Evolutionary conservation across 2,888 invertebrate species (phyloP).

Genomic region (Theretra japonica): DNA sequence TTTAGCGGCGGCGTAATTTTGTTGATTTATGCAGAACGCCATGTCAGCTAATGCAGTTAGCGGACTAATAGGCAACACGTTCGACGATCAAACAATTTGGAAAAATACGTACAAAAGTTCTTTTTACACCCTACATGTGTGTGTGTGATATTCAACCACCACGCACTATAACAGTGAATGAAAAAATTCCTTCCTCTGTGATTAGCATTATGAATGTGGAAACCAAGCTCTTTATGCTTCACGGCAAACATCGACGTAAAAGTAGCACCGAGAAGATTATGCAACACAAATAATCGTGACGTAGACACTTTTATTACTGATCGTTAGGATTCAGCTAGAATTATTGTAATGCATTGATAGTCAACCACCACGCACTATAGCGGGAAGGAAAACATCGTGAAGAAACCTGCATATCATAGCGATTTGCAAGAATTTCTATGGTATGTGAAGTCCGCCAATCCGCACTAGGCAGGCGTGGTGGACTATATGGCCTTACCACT

Average conservation of each 20-base stretch:
- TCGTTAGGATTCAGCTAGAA: no score
- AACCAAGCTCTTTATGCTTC: slow-evolving; percentile 18
- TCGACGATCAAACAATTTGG: slow-evolving; percentile 4
- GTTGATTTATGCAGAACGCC: slow-evolving; percentile 44
- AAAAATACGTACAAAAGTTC: background rate
- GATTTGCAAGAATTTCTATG: no score
- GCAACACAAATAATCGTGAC: background rate
- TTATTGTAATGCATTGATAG: no score
- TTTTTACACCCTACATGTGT: background rate
- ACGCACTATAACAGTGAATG: slow-evolving; percentile 15
- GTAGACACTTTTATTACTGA: background rate
- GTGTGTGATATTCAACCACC: background rate
- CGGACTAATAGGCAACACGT: background rate
- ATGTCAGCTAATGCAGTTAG: slow-evolving; percentile 39
- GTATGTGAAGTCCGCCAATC: no score
- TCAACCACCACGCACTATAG: no score
- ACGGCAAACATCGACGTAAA: background rate
- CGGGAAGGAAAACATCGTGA: no score
- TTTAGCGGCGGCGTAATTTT: slow-evolving; percentile 38
- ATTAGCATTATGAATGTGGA: slow-evolving; percentile 26
- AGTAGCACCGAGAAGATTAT: background rate
- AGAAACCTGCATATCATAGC: no score
- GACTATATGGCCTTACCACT: no score
- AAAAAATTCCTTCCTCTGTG: slow-evolving; percentile 22
- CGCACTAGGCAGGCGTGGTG: no score